phyloP scores from a whole-genome alignment of 2,888 invertebrate species.

The Tetanocera ferruginea region DNA sequence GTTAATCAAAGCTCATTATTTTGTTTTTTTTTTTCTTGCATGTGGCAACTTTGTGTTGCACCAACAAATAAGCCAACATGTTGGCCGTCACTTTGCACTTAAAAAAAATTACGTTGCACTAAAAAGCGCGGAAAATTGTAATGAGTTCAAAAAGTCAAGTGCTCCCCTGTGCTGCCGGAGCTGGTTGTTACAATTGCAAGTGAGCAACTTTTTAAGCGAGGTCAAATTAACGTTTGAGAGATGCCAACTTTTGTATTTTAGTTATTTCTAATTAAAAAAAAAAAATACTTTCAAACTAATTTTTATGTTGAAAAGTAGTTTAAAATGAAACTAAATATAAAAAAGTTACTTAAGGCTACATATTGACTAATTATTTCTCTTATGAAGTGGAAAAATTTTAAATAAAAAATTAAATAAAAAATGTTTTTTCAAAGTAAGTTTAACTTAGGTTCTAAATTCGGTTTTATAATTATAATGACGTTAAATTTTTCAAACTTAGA shows the following conservation, averaged over 20 bases:
- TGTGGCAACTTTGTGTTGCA: not conserved
- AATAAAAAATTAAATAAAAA: too few relatives aligned
- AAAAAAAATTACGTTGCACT: not conserved
- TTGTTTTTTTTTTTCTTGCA: not conserved
- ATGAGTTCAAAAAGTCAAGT: conserved; percentile 16
- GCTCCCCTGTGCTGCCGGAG: not conserved
- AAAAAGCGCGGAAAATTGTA: not conserved
- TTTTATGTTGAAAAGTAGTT: not conserved
- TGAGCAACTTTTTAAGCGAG: not conserved
- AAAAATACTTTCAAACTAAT: not conserved
- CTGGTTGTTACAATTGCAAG: not conserved
- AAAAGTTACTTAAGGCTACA: too few relatives aligned
- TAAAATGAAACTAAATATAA: too few relatives aligned
- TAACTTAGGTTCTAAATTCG: too few relatives aligned
- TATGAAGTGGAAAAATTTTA: too few relatives aligned
- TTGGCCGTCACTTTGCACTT: not conserved
- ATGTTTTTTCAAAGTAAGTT: too few relatives aligned
- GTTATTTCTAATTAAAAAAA: not conserved
- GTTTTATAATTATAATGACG: too few relatives aligned
- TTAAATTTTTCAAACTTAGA: too few relatives aligned
- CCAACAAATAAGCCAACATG: not conserved
- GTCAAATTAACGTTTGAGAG: not conserved
- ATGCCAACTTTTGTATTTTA: not conserved
- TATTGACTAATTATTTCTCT: too few relatives aligned
- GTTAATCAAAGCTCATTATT: not conserved